Evolutionary conservation across 2,888 invertebrate genomes (phyloP), one percentile per base, ranked within the genome.

Genomic region (Eupeodes latifasciatus): DNA sequence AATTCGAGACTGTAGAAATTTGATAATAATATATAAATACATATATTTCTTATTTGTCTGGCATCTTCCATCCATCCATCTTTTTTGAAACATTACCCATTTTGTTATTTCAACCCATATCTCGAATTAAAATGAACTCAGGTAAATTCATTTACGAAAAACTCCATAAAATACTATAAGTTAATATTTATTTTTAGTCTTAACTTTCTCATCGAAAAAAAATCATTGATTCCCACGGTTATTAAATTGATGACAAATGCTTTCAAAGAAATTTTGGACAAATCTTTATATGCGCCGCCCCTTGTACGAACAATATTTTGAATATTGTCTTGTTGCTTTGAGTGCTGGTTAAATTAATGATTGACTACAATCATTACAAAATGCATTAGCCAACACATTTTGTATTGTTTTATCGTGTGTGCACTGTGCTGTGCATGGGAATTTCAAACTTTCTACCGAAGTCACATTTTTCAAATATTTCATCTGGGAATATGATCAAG

Each of bases 221-320:
- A 40, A 2, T 3, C 4, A 0, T 57, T 57, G 12, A 57, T 7
- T 57, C 57, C 57, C 57, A 57, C 57, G 57, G 27, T 57, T 27
- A 57, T 57, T 57, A 27, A 34, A 57, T 57, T 57, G 57, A 57
- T 57, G 57, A 57, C 57, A 57, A 34, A 57, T 57, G 34, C 27
- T 34, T 55, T 14, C 27, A 27, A 27, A 34, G 27, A 57, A 57
- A 27, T 57, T 27, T 57, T 3, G 57, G 27, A 27, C 6, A 5
- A 57, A 11, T 12, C 12, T 47, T 11, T 47, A 6, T 0, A 47
- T 47, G 47, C 47, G 27, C 12, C 57, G 27, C 14, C 57, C 27
- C 55, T 27, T 57, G 19, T 27, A 4, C 7, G 2, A 27, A 3
- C 27, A 27, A 27, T 2, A 2, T 27, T 27, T 2, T 27, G 27